Conservation (phyloP, 2,888 invertebrate species). For the Nowickia ferox region DNA sequence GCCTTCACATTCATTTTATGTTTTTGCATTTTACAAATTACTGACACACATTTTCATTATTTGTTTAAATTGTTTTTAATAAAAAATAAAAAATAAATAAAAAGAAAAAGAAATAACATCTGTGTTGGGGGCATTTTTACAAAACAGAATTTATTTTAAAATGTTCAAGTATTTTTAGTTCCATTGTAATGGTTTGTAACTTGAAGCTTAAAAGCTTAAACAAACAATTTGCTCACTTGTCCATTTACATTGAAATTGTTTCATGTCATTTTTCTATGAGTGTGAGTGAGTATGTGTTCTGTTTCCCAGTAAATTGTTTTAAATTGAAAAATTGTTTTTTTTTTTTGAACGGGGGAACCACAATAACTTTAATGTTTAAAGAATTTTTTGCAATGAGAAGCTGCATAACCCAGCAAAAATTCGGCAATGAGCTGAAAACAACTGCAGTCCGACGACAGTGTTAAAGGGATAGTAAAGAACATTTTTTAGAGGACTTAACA, state of each 20-base stretch:
- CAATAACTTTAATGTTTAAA: not conserved
- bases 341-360: no score
- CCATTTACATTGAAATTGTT: conserved; percentile 49
- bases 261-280: not conserved
- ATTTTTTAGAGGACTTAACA: no score
- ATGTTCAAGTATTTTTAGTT: not conserved
- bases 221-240: conserved; percentile 34
- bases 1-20: not conserved
- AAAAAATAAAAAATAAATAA: not conserved
- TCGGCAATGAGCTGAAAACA: no score
- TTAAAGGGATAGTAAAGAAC: no score
- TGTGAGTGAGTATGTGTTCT: not conserved
- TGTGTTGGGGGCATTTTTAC: no score
- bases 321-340: conserved; percentile 22
- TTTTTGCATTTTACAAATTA: no score
- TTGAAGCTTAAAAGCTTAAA: conserved; percentile 29
- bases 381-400: conserved; percentile 17
- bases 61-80: conserved; percentile 6
- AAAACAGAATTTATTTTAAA: not conserved
- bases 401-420: no score
- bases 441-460: no score
- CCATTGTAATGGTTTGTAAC: not conserved
- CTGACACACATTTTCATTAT: conserved; percentile 30
- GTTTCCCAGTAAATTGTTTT: conserved; percentile 4
- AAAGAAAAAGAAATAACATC: not conserved